Base-by-base conservation (phyloP, 2,797 vertebrate genomes). In the Oreochromis grahami region DNA sequence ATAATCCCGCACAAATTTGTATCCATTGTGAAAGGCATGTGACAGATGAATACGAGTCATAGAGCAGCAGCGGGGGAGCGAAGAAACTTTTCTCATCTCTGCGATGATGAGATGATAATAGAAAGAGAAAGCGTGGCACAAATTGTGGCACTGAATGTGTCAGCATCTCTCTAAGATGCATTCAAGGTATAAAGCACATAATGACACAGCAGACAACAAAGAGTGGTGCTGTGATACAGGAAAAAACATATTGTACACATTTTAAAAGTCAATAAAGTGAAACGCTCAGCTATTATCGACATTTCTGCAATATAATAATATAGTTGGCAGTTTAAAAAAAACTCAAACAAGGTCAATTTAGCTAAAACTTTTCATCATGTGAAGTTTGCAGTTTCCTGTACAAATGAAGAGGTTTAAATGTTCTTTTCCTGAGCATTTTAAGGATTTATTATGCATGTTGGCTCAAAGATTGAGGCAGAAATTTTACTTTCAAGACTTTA, bases 11-110 rank as follows among this genome's bases (percentile, higher is more conserved):
- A 36, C 52, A 77, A 81, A 79, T 52, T 70, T 41, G 77, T 56
- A 74, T 88, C 77, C 82, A 51, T 58, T 83, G 58, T 80, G 52
- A 68, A 86, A 82, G 84, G 70, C 81, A 50, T 85, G 77, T 87
- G 82, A 84, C 78, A 79, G 17, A 85, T 86, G 70, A 74, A 74
- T 74, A 34, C 70, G 60, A 88, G 77, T 91, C 58, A 76, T 29
- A 63, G 80, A 91, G 80, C 86, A 70, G 2, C 89, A 92, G 90
- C 79, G 50, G 84, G 84, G 82, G 34, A 83, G 77, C 32, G 43
- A 85, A 53, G 81, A 83, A 86, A 86, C 76, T 79, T 80, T 89
- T 86, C 77, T 91, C 88, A 94, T 93, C 92, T 91, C 79, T 81
- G 72, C 74, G 78, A 84, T 50, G 82, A 85, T 83, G 76, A 81